phyloP scores from a whole-genome alignment of 2,888 invertebrate genomes.

The Chouioia cunea region DNA sequence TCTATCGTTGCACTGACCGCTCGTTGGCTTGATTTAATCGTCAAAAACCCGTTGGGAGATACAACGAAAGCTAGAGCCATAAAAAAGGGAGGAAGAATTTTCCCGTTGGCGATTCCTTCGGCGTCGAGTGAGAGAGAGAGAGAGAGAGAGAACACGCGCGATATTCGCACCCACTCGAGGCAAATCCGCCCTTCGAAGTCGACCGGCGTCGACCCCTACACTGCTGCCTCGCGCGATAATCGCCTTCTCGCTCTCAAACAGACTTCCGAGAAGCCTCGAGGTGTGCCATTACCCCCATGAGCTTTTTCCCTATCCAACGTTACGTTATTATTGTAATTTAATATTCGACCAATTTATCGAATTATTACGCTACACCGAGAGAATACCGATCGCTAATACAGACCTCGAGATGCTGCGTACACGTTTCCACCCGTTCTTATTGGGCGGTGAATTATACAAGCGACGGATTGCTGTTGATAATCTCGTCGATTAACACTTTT shows the following conservation, averaged over 20 bases:
- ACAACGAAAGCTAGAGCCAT: too few species aligned
- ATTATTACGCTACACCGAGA: background rate
- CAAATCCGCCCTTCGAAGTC: constrained; percentile 12
- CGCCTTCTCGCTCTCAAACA: background rate
- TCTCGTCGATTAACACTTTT: background rate
- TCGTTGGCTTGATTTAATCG: too few species aligned
- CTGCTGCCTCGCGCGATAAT: background rate
- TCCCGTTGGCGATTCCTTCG: too few species aligned
- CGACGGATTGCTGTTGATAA: background rate
- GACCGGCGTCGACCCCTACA: constrained; percentile 3
- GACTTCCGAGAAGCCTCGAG: constrained; percentile 12
- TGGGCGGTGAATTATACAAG: too few species aligned
- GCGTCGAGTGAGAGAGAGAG: too few species aligned
- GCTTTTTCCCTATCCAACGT: background rate
- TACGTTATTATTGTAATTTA: constrained; percentile 4
- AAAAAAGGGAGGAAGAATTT: too few species aligned
- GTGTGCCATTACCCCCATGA: constrained; percentile 13
- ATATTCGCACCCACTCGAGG: background rate
- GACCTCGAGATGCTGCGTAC: background rate
- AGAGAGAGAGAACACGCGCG: too few species aligned
- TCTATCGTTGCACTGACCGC: too few species aligned
- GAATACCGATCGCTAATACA: too few species aligned
- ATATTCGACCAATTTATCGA: background rate
- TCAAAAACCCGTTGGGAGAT: too few species aligned
- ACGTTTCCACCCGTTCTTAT: too few species aligned